Base-by-base conservation (phyloP, 2,113 vertebrate species). In the Poecilia latipinna region DNA sequence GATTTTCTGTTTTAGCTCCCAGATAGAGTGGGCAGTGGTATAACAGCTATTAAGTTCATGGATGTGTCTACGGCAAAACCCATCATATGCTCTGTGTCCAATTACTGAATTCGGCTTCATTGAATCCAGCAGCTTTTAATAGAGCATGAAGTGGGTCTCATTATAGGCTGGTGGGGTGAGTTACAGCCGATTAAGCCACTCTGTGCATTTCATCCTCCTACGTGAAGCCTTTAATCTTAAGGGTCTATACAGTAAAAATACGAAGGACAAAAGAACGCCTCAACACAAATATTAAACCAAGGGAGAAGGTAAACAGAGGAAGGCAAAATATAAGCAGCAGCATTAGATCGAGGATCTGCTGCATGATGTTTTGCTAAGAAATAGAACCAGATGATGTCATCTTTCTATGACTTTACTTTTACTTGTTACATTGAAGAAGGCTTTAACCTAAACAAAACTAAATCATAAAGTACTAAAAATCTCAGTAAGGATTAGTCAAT, bases 121-220 rank as follows among this genome's bases (percentile, higher is more conserved):
- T 90, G 90, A 90, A 89, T 92, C 83, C 87, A 82, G 91, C 90
- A 88, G 84, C 82, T 82, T 91, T 92, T 91, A 92, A 94, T 91
- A 93, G 91, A 89, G 85, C 90, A 89, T 91, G 87, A 91, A 92
- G 88, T 91, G 74, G 83, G 79, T 82, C 88, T 90, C 84, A 84
- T 93, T 91, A 90, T 85, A 82, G 82, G 85, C 79, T 88, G 87
- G 83, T 88, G 80, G 82, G 82, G 82, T 89, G 86, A 90, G 80
- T 86, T 89, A 90, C 83, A 84, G 86, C 79, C 51, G 71, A 90
- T 92, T 90, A 91, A 85, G 63, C 75, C 76, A 71, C 85, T 84
- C 71, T 86, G 62, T 85, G 72, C 84, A 89, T 91, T 93, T 89
- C 79, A 87, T 90, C 87, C 85, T 89, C 89, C 88, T 81, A 89